Evolutionary conservation across 53 echinoderm and acorn worm genomes (phyloP).

Genomic region (Echinarachnius parma): DNA sequence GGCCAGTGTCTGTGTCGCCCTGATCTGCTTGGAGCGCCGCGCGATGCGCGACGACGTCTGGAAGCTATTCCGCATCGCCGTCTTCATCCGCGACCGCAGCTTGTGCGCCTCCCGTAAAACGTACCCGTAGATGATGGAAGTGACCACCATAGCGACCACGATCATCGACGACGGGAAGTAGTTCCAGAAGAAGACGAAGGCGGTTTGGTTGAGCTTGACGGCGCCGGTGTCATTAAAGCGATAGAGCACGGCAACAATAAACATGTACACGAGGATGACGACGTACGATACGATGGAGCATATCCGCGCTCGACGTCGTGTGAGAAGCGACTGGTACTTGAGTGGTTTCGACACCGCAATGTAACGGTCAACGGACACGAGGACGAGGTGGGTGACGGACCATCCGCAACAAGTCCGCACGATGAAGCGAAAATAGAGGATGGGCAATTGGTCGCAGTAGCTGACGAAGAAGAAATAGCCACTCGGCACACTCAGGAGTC

Average conservation of each 20-base stretch:
- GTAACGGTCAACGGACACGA: constrained; percentile 22
- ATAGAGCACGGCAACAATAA: constrained; percentile 4
- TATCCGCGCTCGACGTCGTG: constrained; percentile 10
- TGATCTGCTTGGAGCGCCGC: not conserved
- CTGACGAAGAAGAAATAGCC: constrained; percentile 36
- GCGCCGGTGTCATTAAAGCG: not conserved
- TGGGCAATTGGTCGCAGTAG: constrained; percentile 11
- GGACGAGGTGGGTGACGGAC: constrained; percentile 28
- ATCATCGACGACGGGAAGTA: constrained; percentile 39
- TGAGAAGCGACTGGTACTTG: constrained; percentile 26
- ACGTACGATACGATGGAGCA: not conserved
- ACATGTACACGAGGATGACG: constrained; percentile 23
- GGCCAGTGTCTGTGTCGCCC: constrained; percentile 32
- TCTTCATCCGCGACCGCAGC: constrained; percentile 11
- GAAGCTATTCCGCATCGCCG: constrained; percentile 1
- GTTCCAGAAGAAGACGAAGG: constrained; percentile 26
- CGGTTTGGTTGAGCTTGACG: not conserved
- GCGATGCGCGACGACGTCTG: not conserved
- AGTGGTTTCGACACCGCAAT: constrained; percentile 23
- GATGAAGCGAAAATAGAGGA: constrained; percentile 27
- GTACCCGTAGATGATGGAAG: constrained; percentile 39
- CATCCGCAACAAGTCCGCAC: constrained; percentile 25
- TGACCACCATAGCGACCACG: constrained; percentile 13
- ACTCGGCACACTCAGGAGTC: constrained; percentile 7
- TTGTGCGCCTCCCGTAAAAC: constrained; percentile 24